Percentiles rank a stretch among this genome's conserved stretches.
Conservation (phyloP, 2,113 vertebrate species). For the Sorex fumeus region DNA sequence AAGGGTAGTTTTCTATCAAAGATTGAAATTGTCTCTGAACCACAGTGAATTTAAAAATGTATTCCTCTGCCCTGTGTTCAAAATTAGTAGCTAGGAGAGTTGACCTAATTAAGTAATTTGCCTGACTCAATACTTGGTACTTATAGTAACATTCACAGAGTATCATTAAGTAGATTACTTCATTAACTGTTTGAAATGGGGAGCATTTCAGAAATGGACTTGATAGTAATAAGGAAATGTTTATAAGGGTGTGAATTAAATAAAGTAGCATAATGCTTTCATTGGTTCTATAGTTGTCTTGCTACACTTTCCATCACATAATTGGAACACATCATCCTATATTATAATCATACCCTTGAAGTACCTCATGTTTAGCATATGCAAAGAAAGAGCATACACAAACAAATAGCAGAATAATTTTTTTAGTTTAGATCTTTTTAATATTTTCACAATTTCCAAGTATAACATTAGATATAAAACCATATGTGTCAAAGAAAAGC, state of each 20-base stretch:
- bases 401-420: not conserved
- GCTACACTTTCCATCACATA: not conserved
- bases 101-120: constrained; percentile 64
- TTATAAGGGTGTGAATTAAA: not conserved
- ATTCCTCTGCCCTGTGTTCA: constrained; percentile 27
- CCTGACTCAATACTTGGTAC: not conserved
- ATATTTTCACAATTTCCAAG: not conserved
- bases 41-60: not conserved
- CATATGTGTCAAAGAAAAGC: not conserved
- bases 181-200: not conserved
- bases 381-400: not conserved
- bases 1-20: not conserved
- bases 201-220: not conserved
- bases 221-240: not conserved
- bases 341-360: not conserved
- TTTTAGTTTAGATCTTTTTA: not conserved
- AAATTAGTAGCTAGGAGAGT: constrained; percentile 56
- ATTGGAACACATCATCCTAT: not conserved
- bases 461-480: not conserved
- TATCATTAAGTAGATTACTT: not conserved
- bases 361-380: not conserved
- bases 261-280: not conserved
- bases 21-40: constrained; percentile 14
- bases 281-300: not conserved
- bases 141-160: not conserved